A percentile compares a stretch with the other conserved stretches of the same genome.
These are phyloP conservation scores for Neoseiulus cucumeris DNA, from an alignment of 1,140 invertebrate genomes.

Conservation along the genomic window DNA sequence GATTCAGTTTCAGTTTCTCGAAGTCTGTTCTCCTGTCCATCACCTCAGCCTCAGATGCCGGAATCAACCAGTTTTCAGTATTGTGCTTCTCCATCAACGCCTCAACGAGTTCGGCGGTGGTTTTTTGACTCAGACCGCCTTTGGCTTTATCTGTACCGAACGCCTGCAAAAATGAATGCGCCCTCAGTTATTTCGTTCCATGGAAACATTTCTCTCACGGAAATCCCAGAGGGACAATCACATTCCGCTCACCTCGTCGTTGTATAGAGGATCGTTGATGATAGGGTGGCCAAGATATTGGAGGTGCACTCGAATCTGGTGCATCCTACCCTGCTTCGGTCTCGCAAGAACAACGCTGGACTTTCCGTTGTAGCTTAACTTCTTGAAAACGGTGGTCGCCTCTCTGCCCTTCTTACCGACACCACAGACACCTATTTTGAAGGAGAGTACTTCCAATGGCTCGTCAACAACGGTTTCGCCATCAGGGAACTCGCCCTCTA, in stretches of 20 bases:
- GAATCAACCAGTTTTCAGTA: conserved; percentile 56
- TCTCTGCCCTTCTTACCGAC: conserved; percentile 65
- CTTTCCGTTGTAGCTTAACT: conserved; percentile 57
- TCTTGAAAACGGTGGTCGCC: conserved; percentile 68
- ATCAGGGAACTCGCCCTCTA: conserved; percentile 85
- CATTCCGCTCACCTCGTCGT: conserved; percentile 42
- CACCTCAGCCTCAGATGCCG: background rate
- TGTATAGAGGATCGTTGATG: conserved; percentile 88
- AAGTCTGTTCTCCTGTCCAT: conserved; percentile 10
- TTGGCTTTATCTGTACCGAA: conserved; percentile 81
- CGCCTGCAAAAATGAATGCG: background rate
- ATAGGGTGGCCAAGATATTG: conserved; percentile 94
- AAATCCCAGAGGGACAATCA: background rate
- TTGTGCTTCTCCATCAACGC: conserved; percentile 78
- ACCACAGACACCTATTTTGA: conserved; percentile 85
- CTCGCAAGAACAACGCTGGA: conserved; percentile 80
- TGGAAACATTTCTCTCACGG: background rate
- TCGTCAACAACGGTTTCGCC: conserved; percentile 61
- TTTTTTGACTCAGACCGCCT: conserved; percentile 70
- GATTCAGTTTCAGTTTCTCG: background rate
- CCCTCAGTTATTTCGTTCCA: background rate
- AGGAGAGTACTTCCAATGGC: conserved; percentile 78
- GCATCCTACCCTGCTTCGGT: conserved; percentile 82
- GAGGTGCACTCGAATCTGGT: conserved; percentile 95
- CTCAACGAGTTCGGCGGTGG: conserved; percentile 65